Percentiles rank a stretch among this genome's conserved stretches.
These are phyloP conservation scores for Catharus bicknelli DNA, from an alignment of 2,113 vertebrate species.

Conservation along the genomic window DNA sequence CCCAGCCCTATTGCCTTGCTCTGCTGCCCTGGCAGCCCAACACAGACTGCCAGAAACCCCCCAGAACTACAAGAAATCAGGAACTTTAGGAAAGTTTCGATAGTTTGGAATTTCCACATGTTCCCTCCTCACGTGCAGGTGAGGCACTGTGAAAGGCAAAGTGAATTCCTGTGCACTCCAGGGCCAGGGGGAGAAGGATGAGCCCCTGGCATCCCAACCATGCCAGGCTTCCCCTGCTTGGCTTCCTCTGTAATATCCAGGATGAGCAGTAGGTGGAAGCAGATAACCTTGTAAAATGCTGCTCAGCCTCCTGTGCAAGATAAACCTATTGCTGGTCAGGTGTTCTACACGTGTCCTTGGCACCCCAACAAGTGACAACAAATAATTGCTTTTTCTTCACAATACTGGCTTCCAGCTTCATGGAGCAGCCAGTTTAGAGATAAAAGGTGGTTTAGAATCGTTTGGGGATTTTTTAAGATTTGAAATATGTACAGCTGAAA, in stretches of 20 bases:
- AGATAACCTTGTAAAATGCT: conserved; percentile 57
- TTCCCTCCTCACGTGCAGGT: fast-evolving
- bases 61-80: fast-evolving
- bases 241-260: conserved; percentile 5
- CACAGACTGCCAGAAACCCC: not conserved
- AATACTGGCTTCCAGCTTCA: too few relatives aligned
- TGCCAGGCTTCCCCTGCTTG: fast-evolving
- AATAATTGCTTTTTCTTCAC: not conserved
- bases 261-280: conserved; percentile 70
- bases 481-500: not conserved
- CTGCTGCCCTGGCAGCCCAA: fast-evolving
- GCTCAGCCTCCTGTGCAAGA: not conserved
- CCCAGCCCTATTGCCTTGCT: fast-evolving
- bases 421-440: too few relatives aligned
- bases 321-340: fast-evolving
- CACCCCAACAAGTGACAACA: not conserved
- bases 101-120: not conserved
- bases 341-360: not conserved
- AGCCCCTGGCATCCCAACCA: not conserved
- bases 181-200: not conserved
- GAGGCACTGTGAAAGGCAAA: not conserved
- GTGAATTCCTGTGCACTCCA: fast-evolving
- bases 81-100: not conserved
- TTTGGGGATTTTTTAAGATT: not conserved
- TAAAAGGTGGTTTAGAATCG: too few relatives aligned